A percentile compares a stretch with the other conserved stretches of the same genome.
phyloP scores from a whole-genome alignment of 1,140 invertebrate species.

The Drosophila grimshawi region DNA sequence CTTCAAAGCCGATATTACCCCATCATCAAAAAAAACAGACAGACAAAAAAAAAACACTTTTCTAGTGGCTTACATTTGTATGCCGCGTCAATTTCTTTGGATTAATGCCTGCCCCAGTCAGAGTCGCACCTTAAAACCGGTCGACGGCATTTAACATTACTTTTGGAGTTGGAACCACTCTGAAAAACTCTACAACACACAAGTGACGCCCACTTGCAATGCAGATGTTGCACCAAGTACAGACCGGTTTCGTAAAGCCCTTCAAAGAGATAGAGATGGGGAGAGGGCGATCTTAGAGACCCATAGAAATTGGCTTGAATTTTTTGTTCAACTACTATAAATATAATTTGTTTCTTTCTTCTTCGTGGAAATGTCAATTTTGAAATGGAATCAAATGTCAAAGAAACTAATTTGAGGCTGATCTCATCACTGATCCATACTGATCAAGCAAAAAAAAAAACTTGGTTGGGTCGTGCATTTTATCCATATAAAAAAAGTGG shows the following conservation, averaged over 20 bases:
- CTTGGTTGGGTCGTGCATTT: constrained; percentile 35
- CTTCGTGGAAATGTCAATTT: constrained; percentile 72
- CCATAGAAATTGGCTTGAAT: constrained; percentile 17
- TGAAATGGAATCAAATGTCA: constrained; percentile 67
- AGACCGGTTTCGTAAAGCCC: constrained; percentile 60
- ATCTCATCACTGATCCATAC: constrained; percentile 21
- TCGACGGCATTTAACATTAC: constrained; percentile 66
- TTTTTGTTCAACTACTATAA: constrained; percentile 20
- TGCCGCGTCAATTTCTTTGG: constrained; percentile 38
- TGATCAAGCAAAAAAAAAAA: constrained; percentile 15
- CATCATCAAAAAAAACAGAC: constrained; percentile 37
- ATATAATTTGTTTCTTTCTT: constrained; percentile 11
- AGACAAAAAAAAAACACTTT: constrained; percentile 11
- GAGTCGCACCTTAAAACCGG: constrained; percentile 76
- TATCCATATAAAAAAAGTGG: constrained; percentile 14
- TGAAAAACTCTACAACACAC: constrained; percentile 50
- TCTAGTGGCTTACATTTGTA: constrained; percentile 52
- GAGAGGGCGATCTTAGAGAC: neutral
- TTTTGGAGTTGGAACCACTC: constrained; percentile 41
- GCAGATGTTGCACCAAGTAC: constrained; percentile 35
- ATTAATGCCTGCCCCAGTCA: constrained; percentile 26
- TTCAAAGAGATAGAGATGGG: constrained; percentile 17
- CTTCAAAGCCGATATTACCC: constrained; percentile 57
- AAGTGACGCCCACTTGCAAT: constrained; percentile 60
- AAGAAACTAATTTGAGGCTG: constrained; percentile 32